phyloP scores from a whole-genome alignment of 1,140 invertebrate species.

The Agrilus planipennis region DNA sequence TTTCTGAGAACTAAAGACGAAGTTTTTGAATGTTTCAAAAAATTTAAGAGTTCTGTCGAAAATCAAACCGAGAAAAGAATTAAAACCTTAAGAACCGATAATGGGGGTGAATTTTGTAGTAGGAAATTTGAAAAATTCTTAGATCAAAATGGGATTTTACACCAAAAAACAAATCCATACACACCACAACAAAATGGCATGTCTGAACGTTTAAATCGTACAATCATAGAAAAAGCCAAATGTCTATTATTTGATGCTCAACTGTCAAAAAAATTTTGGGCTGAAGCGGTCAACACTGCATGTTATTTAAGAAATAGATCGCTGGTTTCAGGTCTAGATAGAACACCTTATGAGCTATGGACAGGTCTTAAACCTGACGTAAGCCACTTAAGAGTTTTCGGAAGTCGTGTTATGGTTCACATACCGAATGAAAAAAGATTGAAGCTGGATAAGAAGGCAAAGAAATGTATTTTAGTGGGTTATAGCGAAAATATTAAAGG shows the following conservation, averaged over 20 bases:
- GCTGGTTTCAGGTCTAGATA: too few species aligned
- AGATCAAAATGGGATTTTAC: background rate
- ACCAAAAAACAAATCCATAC: background rate
- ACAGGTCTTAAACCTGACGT: constrained; percentile 21
- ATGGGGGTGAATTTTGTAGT: background rate
- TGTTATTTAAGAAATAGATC: constrained; percentile 17
- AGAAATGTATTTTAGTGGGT: constrained; percentile 19
- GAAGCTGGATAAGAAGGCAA: constrained; percentile 22
- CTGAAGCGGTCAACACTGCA: constrained; percentile 28
- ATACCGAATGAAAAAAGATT: constrained; percentile 19
- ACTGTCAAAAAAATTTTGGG: constrained; percentile 31
- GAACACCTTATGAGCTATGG: too few species aligned
- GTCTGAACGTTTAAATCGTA: constrained; percentile 1
- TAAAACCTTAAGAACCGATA: background rate
- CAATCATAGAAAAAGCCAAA: constrained; percentile 20
- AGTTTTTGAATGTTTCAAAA: background rate
- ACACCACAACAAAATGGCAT: background rate
- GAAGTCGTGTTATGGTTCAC: constrained; percentile 24
- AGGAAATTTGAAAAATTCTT: background rate
- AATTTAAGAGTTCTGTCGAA: background rate
- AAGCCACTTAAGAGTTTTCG: constrained; percentile 24
- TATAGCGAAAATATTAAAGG: constrained; percentile 15
- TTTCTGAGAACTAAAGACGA: constrained; percentile 17
- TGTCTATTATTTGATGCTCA: constrained; percentile 31
- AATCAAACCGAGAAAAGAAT: background rate